Base-by-base conservation (phyloP, 2,113 vertebrate genomes). In the Caretta caretta region DNA sequence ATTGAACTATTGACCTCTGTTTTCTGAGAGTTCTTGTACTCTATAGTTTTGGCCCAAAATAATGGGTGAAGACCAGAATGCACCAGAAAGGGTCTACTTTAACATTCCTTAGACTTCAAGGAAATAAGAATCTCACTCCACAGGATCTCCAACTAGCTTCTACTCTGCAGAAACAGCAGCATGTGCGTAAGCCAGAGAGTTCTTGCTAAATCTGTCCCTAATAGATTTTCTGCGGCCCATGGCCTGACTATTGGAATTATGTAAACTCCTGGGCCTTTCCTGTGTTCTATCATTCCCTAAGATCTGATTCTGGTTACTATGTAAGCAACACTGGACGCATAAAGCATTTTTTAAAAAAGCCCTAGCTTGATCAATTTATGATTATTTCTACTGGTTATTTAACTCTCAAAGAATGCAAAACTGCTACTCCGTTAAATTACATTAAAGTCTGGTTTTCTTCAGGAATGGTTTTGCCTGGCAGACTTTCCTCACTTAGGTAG, bases 381-480 rank as follows among this genome's bases (percentile, higher is more conserved):
- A 54, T 93, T 75, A 88, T 96, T 98, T 96, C 97, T 94, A 49
- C 87, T 87, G 94, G 75, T 97, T 97, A 96, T 98, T 98, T 97
- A 97, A 97, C 87, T 96, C 96, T 59, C 91, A 57, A 98, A 92
- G 98, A 97, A 98, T 97, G 96, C 91, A 94, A 79, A 80, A 27
- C 83, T 85, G 82, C 38, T 38, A 62, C 88, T 97, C 81, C 1
- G 53, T 89, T 92, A 93, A 96, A 96, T 94, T 84, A 42, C 86
- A 62, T 87, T 82, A 22, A 94, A 95, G 92, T 84, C 97, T 97
- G 96, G 24, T 92, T 97, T 97, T 95, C 92, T 78, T 94, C 97
- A 97, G 93, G 65, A 83, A 84, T 72, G 88, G 90, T 90, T 95
- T 93, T 87, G 91, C 95, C 96, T 97, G 97, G 96, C 96, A 95